phyloP scores from a whole-genome alignment of 1,140 invertebrate species.

The Meloidogyne exigua region DNA sequence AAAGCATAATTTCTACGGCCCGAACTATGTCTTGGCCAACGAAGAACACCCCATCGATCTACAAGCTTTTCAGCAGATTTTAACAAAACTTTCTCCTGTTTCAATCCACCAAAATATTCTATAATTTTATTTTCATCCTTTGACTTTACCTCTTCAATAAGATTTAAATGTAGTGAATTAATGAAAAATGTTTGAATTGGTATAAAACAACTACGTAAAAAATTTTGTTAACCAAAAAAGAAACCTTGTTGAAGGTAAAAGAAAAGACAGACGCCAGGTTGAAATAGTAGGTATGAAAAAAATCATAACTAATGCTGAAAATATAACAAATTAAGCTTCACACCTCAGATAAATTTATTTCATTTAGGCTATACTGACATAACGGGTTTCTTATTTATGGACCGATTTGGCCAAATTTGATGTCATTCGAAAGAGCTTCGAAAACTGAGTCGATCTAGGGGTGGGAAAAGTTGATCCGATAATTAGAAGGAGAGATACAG shows the following conservation, averaged over 20 bases:
- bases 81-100: background rate
- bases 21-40: conserved; percentile 43
- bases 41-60: conserved; percentile 48
- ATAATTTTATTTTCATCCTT: background rate
- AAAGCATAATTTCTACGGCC: conserved; percentile 56
- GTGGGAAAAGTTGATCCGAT: too few relatives aligned
- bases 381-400: too few relatives aligned
- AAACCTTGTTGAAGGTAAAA: background rate
- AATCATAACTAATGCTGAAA: too few relatives aligned
- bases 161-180: background rate
- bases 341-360: too few relatives aligned
- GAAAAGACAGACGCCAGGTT: background rate
- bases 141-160: background rate
- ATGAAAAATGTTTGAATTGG: background rate
- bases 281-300: background rate
- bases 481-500: too few relatives aligned
- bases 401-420: too few relatives aligned
- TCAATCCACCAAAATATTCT: background rate
- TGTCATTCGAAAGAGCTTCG: too few relatives aligned
- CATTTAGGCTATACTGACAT: too few relatives aligned
- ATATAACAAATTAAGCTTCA: too few relatives aligned
- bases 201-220: background rate
- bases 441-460: too few relatives aligned
- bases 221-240: background rate
- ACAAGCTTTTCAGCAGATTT: conserved; percentile 47